Evolutionary conservation across 2,888 invertebrate genomes (phyloP).

Genomic region (Acleris literana): DNA sequence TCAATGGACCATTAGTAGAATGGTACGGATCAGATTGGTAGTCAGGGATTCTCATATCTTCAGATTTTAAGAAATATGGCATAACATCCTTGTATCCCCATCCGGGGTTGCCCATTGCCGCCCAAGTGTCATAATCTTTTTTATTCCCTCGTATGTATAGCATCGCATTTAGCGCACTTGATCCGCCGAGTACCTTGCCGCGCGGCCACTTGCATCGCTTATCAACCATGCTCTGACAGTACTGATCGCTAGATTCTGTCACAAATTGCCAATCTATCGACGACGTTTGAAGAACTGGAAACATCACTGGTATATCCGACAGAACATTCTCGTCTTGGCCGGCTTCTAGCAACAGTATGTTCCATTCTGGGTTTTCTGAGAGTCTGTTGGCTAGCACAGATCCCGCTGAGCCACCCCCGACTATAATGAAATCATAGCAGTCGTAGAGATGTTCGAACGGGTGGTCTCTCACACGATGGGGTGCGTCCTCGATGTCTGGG

Average conservation of each 20-base stretch:
- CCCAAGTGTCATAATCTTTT: constrained; percentile 94
- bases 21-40: constrained; percentile 85
- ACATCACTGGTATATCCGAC: constrained; percentile 88
- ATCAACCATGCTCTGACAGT: constrained; percentile 87
- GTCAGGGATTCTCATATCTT: constrained; percentile 88
- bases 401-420: constrained; percentile 93
- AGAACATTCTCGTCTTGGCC: constrained; percentile 89
- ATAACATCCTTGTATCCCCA: constrained; percentile 91
- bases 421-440: constrained; percentile 90
- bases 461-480: constrained; percentile 84
- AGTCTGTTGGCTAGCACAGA: constrained; percentile 90
- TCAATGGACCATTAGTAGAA: constrained; percentile 87
- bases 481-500: constrained; percentile 88
- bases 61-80: constrained; percentile 91
- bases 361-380: constrained; percentile 89
- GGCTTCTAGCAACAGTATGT: constrained; percentile 90
- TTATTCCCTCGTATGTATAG: constrained; percentile 93
- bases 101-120: constrained; percentile 86
- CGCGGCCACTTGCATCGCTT: constrained; percentile 89
- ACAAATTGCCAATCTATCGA: constrained; percentile 92
- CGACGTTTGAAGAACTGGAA: constrained; percentile 88
- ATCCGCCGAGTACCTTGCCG: constrained; percentile 91
- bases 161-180: constrained; percentile 95
- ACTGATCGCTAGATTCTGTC: constrained; percentile 87
- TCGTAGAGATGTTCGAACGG: constrained; percentile 79